Base-by-base conservation (phyloP, 2,797 vertebrate genomes). In the Aulostomus chinensis region DNA sequence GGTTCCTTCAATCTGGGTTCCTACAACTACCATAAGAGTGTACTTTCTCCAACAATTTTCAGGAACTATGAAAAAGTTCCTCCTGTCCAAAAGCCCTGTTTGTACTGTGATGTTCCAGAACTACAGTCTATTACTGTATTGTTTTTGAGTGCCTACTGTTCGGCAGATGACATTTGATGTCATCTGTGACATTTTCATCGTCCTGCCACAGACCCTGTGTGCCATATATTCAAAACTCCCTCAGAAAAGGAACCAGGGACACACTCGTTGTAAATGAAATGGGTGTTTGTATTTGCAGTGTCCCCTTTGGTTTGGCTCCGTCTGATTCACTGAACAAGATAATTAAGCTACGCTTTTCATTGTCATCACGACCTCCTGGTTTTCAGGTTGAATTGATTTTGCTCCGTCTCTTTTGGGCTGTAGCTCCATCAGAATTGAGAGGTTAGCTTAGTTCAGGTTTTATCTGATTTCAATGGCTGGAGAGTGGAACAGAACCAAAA, bases 141-240 rank as follows among this genome's bases (percentile, higher is more conserved):
- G 24, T 65, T 52, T 70, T 51, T 11, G 56, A 84, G 79, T 78
- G 79, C 79, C 80, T 80, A 59, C 56, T 52, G 52, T 63, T 57
- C 55, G 61, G 43, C 45, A 43, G 64, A 51, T 68, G 52, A 57
- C 40, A 41, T 45, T 17, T 58, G 42, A 63, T 14, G 25, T 69
- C 58, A 62, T 51, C 55, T 26, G 45, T 63, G 66, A 60, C 42
- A 57, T 73, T 75, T 78, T 39, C 42, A 50, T 58, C 26, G 5
- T 62, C 38, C 51, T 32, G 35, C 31, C n/a, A n/a, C n/a, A n/a
- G n/a, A n/a, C n/a, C 42, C 42, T 40, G 43, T 52, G 56, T 38
- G 21, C n/a, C n/a, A n/a, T n/a, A n/a, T n/a, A n/a, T n/a, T n/a
- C n/a, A n/a, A n/a, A n/a, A n/a, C n/a, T n/a, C n/a, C n/a, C n/a